phyloP scores from a whole-genome alignment of 2,113 vertebrate species.

The Danio rerio region GRCz12tu NC_133195.1:52914501-52915000 shows the following conservation, averaged over 20 bases:
- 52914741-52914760: slow-evolving; percentile 87
- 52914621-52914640: slow-evolving; percentile 94
- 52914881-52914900: slow-evolving; percentile 88
- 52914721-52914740: slow-evolving; percentile 87
- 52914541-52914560: slow-evolving; percentile 88
- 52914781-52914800: slow-evolving; percentile 83
- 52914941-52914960: slow-evolving; percentile 83
- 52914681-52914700: slow-evolving; percentile 91
- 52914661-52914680: slow-evolving; percentile 87
- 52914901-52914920: slow-evolving; percentile 87
- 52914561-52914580: slow-evolving; percentile 86
- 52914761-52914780: slow-evolving; percentile 85
- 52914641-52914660: slow-evolving; percentile 91
- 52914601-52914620: slow-evolving; percentile 96
- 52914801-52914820: slow-evolving; percentile 87
- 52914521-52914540: slow-evolving; percentile 86
- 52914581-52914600: slow-evolving; percentile 89
- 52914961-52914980: slow-evolving; percentile 86
- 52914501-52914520: slow-evolving; percentile 92
- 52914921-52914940: slow-evolving; percentile 76
- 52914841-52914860: slow-evolving; percentile 91
- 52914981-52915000: slow-evolving; percentile 88
- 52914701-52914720: slow-evolving; percentile 90
- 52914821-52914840: slow-evolving; percentile 83
- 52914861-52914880: slow-evolving; percentile 78